Base-by-base conservation (phyloP, 2,113 vertebrate genomes). In the Hiodon alosoides region DNA sequence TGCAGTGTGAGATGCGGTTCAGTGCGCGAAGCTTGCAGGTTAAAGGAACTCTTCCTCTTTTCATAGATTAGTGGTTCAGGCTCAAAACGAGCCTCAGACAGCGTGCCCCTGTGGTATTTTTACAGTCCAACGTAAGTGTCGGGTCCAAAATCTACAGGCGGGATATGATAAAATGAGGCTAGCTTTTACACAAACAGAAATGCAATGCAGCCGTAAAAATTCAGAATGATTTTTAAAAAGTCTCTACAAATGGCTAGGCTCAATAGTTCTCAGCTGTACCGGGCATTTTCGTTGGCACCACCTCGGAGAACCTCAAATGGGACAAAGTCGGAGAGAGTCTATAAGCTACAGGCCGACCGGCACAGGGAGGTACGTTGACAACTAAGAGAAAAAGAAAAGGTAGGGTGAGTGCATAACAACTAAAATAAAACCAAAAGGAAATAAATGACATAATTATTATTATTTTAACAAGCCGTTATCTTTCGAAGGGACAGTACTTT, bases 181-280 rank as follows among this genome's bases (percentile, higher is more conserved):
- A 48, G 64, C 46, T 47, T 11, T 47, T 47, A 48, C 64, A 48
- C 31, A 78, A 77, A 57, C 54, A 78, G 58, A 75, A 59, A 68
- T 59, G 75, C 17, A 79, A 78, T 53, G 68, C 64, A 68, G 81
- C 50, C 79, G 77, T 77, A 55, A 78, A 76, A 80, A 31, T 31
- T 31, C 31, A 31, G 0, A 2, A 31, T 31, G 31, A 31, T 31
- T 31, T 31, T 31, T 31, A 31, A 31, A 31, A 31, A 31, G 31
- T 31, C 31, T 31, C 31, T 31, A 31, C 31, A 31, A 31, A 31
- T 31, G 0, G 31, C 31, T 31, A 31, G 31, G 81, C 76, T 78
- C 85, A 81, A 82, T 81, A 84, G 84, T 82, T 83, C 78, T 80
- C 77, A 78, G 67, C 76, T 82, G 81, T 83, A 85, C 83, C 79